These are phyloP conservation scores for Drosophila suzukii DNA, from an alignment of 1,140 invertebrate species.

Conservation along the genomic window DNA sequence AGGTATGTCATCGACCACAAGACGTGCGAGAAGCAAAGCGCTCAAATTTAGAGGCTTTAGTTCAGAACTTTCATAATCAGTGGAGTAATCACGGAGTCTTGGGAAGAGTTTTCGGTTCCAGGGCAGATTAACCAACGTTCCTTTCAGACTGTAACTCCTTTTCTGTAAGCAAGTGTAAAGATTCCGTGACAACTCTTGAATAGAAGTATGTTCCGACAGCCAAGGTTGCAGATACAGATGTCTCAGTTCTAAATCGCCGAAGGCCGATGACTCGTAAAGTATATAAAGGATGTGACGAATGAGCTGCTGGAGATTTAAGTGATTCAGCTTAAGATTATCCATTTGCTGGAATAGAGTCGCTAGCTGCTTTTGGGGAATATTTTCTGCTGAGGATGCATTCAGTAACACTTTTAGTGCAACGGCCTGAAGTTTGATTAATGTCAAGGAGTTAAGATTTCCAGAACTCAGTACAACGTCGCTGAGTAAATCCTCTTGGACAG, in stretches of 20 bases:
- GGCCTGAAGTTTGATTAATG: slow-evolving; percentile 72
- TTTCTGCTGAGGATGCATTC: background rate
- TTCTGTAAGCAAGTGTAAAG: slow-evolving; percentile 29
- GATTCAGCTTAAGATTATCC: slow-evolving; percentile 26
- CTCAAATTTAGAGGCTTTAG: slow-evolving; percentile 50
- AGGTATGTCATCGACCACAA: slow-evolving; percentile 53
- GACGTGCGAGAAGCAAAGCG: slow-evolving; percentile 47
- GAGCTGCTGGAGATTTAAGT: slow-evolving; percentile 37
- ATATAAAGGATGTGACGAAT: slow-evolving; percentile 53
- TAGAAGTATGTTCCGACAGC: slow-evolving; percentile 20
- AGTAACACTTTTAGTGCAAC: slow-evolving; percentile 60
- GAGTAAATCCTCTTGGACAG: slow-evolving; percentile 23
- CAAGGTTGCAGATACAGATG: slow-evolving; percentile 61
- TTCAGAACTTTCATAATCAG: background rate
- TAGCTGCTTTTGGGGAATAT: slow-evolving; percentile 19
- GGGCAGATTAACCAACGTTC: slow-evolving; percentile 46
- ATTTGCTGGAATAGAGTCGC: slow-evolving; percentile 35
- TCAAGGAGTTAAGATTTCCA: slow-evolving; percentile 54
- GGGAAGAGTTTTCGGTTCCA: slow-evolving; percentile 74
- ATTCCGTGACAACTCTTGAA: slow-evolving; percentile 25
- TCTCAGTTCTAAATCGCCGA: slow-evolving; percentile 60
- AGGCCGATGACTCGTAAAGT: slow-evolving; percentile 63
- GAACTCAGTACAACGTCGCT: slow-evolving; percentile 58
- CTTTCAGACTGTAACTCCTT: background rate
- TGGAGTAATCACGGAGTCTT: slow-evolving; percentile 70